A percentile compares a stretch with the other conserved stretches of the same genome.
Evolutionary conservation across 2,888 invertebrate species (phyloP).

Genomic region (Petrolisthes cinctipes): DNA sequence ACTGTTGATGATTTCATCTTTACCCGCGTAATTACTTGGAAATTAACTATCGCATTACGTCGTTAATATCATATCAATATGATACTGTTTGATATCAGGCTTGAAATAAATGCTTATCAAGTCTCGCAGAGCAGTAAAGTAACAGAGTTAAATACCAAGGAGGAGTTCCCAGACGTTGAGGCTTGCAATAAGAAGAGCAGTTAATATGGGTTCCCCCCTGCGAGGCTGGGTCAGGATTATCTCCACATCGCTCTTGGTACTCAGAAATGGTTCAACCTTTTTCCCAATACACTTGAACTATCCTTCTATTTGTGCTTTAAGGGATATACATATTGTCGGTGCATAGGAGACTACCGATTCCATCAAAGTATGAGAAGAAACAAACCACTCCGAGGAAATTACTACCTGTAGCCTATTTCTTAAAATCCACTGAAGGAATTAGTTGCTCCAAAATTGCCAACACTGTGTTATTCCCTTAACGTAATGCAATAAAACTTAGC

Average conservation of each 20-base stretch:
- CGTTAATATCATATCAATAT: slow-evolving; percentile 28
- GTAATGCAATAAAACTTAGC: too few relatives aligned
- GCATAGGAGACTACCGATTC: too few relatives aligned
- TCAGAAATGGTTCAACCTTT: too few relatives aligned
- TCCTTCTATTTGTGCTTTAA: too few relatives aligned
- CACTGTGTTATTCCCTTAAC: too few relatives aligned
- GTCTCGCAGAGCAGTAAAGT: background rate
- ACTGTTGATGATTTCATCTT: background rate
- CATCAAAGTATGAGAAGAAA: too few relatives aligned
- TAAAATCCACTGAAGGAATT: too few relatives aligned
- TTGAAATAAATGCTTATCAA: slow-evolving; percentile 14
- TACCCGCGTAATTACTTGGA: slow-evolving; percentile 24
- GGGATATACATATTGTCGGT: too few relatives aligned
- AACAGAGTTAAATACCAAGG: background rate
- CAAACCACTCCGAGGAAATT: too few relatives aligned
- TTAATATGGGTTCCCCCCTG: background rate
- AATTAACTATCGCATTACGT: slow-evolving; percentile 29
- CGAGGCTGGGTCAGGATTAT: background rate
- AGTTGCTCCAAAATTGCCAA: too few relatives aligned
- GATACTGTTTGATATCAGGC: slow-evolving; percentile 3
- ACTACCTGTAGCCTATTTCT: too few relatives aligned
- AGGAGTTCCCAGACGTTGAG: background rate
- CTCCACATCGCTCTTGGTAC: background rate
- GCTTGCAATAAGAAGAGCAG: slow-evolving; percentile 1
- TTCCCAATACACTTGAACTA: too few relatives aligned